phyloP scores from a whole-genome alignment of 1,140 invertebrate species.

The Delia radicum region DNA sequence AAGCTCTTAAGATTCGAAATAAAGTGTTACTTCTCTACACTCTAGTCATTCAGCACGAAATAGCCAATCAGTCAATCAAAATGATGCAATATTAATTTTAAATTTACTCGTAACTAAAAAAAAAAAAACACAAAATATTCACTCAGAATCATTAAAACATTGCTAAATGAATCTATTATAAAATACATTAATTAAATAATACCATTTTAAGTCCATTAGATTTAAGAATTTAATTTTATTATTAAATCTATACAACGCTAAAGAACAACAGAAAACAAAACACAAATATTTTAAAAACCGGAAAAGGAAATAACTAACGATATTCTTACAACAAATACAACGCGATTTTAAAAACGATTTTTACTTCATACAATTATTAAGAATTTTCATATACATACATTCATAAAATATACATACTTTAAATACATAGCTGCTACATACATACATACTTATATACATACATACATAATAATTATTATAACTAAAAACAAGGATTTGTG shows the following conservation, averaged over 20 bases:
- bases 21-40: too few relatives aligned
- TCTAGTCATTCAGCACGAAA: not conserved
- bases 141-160: too few relatives aligned
- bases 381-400: not conserved
- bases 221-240: not conserved
- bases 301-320: not conserved
- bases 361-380: not conserved
- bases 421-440: not conserved
- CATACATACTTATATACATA: not conserved
- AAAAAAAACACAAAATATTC: not conserved
- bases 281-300: not conserved
- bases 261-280: not conserved
- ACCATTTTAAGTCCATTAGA: not conserved
- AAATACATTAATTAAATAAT: not conserved
- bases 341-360: slow-evolving; percentile 18
- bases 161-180: not conserved
- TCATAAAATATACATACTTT: not conserved
- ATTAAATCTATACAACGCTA: not conserved
- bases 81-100: not conserved
- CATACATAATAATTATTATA: too few relatives aligned
- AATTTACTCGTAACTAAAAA: not conserved
- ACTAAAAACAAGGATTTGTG: not conserved
- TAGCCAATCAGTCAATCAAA: not conserved
- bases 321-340: slow-evolving; percentile 16
- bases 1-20: too few relatives aligned